Conservation (phyloP, 2,888 invertebrate species). For the Euphydryas editha region DNA sequence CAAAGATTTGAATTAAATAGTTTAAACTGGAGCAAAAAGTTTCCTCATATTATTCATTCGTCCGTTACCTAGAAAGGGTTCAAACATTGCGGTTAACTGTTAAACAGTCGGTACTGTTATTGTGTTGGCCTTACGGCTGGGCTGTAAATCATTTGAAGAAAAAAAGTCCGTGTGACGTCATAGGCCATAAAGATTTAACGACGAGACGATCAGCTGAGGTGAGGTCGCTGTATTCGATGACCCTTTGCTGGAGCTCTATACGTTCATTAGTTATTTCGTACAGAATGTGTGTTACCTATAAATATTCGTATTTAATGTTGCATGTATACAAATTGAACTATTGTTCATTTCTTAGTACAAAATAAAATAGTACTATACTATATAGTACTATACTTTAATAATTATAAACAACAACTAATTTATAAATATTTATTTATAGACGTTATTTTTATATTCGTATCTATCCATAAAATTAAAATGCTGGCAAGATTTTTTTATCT, state of each 20-base stretch:
- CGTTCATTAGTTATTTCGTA: neutral
- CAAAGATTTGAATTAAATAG: slow-evolving; percentile 59
- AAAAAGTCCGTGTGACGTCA: slow-evolving; percentile 77
- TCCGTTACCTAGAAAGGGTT: slow-evolving; percentile 80
- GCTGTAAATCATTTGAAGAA: slow-evolving; percentile 79
- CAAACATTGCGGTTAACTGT: slow-evolving; percentile 82
- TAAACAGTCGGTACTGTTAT: slow-evolving; percentile 82
- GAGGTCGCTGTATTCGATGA: slow-evolving; percentile 57
- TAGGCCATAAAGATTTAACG: slow-evolving; percentile 76
- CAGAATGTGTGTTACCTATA: neutral
- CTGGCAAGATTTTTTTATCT: too few relatives aligned
- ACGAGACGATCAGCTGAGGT: slow-evolving; percentile 75
- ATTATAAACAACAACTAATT: too few relatives aligned
- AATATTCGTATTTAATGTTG: neutral
- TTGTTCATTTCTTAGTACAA: neutral
- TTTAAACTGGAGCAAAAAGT: slow-evolving; percentile 77
- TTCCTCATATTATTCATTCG: slow-evolving; percentile 53
- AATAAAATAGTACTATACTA: neutral
- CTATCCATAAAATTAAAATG: too few relatives aligned
- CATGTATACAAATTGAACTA: neutral
- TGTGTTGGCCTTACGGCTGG: slow-evolving; percentile 73
- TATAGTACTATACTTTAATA: too few relatives aligned
- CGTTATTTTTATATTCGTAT: too few relatives aligned
- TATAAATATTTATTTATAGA: too few relatives aligned
- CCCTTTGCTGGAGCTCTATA: slow-evolving; percentile 22